Conservation (phyloP, 2,113 vertebrate species). For the Cyanistes caeruleus region DNA sequence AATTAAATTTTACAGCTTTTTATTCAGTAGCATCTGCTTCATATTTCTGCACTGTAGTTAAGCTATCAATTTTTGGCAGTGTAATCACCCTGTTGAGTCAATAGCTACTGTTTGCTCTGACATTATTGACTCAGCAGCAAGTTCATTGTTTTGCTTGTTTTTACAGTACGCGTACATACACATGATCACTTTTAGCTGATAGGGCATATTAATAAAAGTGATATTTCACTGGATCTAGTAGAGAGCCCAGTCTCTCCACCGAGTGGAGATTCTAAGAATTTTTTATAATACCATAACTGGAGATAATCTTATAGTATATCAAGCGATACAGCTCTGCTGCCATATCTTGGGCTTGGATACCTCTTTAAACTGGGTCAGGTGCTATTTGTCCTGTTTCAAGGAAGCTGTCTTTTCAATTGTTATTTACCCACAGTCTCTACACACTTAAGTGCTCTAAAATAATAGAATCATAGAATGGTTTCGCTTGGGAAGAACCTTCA, state of each 20-base stretch:
- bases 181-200: background rate
- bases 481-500: background rate
- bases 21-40: conserved; percentile 65
- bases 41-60: conserved; percentile 60
- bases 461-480: background rate
- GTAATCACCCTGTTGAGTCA: conserved; percentile 47
- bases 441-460: background rate
- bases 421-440: background rate
- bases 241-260: background rate
- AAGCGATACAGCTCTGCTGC: background rate
- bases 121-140: conserved; percentile 34
- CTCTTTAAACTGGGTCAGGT: background rate
- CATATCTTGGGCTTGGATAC: background rate
- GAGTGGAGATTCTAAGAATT: background rate
- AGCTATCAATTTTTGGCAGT: conserved; percentile 59
- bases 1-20: conserved; percentile 67
- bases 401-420: background rate
- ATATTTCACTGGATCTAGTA: background rate
- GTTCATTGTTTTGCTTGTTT: conserved; percentile 7
- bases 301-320: background rate
- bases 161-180: background rate
- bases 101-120: conserved; percentile 51
- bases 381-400: background rate
- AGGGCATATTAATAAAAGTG: background rate
- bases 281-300: background rate